Conservation (phyloP, 2,888 invertebrate species). For the Gymnocheta viridis region DNA sequence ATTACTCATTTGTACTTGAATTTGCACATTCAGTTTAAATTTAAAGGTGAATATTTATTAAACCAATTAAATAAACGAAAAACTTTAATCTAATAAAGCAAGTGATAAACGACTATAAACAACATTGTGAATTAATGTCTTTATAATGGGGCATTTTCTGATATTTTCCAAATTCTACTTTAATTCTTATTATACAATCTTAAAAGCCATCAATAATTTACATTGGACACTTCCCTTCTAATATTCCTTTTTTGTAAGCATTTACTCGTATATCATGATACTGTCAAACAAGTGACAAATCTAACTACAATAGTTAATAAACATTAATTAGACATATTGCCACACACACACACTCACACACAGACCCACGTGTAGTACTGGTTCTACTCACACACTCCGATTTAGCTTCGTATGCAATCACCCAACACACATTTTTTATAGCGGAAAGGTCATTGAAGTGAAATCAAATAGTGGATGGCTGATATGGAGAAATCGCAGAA, state of each 20-base stretch:
- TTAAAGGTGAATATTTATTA: constrained; percentile 10
- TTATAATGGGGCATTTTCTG: not conserved
- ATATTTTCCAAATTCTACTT: not conserved
- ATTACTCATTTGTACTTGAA: not conserved
- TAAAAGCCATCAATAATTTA: constrained; percentile 25
- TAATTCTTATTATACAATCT: not conserved
- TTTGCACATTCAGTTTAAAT: constrained; percentile 23
- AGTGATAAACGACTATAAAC: not conserved
- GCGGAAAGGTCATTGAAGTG: no score
- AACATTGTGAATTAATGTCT: constrained; percentile 17
- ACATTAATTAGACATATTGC: constrained; percentile 50
- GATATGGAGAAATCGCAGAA: no score
- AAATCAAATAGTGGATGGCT: no score
- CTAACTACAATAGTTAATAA: constrained; percentile 57
- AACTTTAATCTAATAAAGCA: not conserved
- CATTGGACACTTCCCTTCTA: not conserved
- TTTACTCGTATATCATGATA: constrained; percentile 43
- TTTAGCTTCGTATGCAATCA: not conserved
- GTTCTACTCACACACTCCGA: not conserved
- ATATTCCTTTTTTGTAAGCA: not conserved
- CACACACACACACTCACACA: not conserved
- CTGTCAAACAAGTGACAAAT: constrained; percentile 52
- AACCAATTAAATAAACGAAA: constrained; percentile 36
- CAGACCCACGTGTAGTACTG: not conserved
- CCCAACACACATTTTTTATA: no score